These are phyloP conservation scores for Actinia tenebrosa DNA, from an alignment of 64 coral and sea anemone genomes.

Conservation along the genomic window DNA sequence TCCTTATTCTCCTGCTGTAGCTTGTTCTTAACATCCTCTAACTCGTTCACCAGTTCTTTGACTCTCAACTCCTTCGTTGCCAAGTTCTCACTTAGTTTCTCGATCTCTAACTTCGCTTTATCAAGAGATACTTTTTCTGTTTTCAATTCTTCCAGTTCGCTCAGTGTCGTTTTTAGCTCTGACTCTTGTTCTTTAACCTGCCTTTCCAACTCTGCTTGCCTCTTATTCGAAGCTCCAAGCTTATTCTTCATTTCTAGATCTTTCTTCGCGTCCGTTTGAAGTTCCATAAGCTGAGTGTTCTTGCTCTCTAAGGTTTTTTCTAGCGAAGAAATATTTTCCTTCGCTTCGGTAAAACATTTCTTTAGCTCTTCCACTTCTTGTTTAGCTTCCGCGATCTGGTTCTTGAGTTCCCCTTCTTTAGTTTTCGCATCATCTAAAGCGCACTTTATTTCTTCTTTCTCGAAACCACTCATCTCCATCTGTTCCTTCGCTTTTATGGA, in stretches of 20 bases:
- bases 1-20: background rate
- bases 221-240: background rate
- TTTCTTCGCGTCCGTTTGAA: background rate
- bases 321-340: conserved; percentile 19
- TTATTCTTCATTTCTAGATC: background rate
- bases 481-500: background rate
- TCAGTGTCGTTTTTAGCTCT: background rate
- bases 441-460: conserved; percentile 41
- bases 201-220: conserved; percentile 3
- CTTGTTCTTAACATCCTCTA: background rate
- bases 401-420: background rate
- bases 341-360: conserved; percentile 28
- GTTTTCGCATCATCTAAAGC: background rate
- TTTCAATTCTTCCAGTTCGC: background rate
- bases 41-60: background rate
- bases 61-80: background rate
- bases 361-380: conserved; percentile 15
- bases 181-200: background rate
- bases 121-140: background rate
- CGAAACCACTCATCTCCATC: background rate
- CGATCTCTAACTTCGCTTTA: background rate
- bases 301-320: conserved; percentile 10
- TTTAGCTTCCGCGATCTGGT: background rate
- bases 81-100: background rate
- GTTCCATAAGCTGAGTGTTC: background rate